Evolutionary conservation across 1,140 invertebrate species (phyloP).

Genomic region (Pseudachorutes palmiensis): DNA sequence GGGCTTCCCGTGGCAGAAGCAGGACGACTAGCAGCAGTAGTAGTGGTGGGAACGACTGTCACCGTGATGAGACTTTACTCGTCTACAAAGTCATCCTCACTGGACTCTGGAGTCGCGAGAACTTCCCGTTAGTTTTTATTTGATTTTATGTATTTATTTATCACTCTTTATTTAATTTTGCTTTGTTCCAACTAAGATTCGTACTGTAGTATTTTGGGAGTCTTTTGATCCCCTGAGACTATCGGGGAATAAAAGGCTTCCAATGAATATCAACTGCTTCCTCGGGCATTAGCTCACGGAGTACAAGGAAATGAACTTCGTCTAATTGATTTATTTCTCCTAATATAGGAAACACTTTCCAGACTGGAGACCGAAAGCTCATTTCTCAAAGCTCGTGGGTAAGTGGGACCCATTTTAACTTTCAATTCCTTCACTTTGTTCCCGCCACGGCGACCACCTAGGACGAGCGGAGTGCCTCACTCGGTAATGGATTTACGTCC

Average conservation of each 20-base stretch:
- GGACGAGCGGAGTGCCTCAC: neutral
- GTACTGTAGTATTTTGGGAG: neutral
- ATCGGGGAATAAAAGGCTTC: neutral
- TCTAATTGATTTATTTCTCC: conserved; percentile 11
- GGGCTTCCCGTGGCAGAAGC: neutral
- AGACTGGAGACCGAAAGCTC: conserved; percentile 78
- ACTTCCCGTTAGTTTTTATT: conserved; percentile 56
- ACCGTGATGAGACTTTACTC: conserved; percentile 53
- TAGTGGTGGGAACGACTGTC: conserved; percentile 4
- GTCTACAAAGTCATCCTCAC: conserved; percentile 75
- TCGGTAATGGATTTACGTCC: conserved; percentile 1
- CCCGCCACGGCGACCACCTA: neutral
- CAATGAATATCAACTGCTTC: neutral
- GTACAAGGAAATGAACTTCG: conserved; percentile 5
- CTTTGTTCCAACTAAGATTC: neutral
- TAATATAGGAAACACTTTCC: conserved; percentile 66
- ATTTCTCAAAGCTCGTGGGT: conserved; percentile 85
- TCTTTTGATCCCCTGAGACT: neutral
- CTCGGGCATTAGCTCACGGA: neutral
- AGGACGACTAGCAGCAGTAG: neutral
- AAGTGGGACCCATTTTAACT: conserved; percentile 43
- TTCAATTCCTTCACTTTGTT: neutral
- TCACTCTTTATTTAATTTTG: neutral
- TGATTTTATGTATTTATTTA: neutral
- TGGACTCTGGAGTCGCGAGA: conserved; percentile 83